phyloP scores from a whole-genome alignment of 2,888 invertebrate species.

The Thecophora atra region DNA sequence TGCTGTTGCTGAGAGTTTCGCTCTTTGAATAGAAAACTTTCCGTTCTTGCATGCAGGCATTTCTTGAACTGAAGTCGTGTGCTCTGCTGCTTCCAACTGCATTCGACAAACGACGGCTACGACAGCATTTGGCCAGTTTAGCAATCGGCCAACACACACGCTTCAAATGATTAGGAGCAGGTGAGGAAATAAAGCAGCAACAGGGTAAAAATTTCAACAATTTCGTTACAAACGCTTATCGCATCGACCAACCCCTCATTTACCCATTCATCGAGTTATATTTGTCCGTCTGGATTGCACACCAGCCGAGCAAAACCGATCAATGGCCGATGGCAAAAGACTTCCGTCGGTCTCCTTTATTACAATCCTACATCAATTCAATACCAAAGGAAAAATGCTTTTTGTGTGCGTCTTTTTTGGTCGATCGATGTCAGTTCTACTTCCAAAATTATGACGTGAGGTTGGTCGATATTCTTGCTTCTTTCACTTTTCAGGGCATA shows the following conservation, averaged over 20 bases:
- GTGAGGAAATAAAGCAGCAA: constrained; percentile 12
- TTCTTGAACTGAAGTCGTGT: background rate
- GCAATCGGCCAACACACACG: background rate
- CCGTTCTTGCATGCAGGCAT: constrained; percentile 9
- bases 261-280: too few relatives aligned
- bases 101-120: background rate
- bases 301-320: background rate
- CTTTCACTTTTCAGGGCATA: background rate
- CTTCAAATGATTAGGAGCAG: constrained; percentile 11
- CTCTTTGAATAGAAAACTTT: background rate
- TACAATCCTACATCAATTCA: background rate
- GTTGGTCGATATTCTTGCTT: background rate
- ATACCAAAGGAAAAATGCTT: background rate
- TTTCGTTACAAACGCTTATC: constrained; percentile 1
- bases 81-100: background rate
- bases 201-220: background rate
- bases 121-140: background rate
- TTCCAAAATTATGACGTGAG: background rate
- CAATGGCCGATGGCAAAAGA: background rate
- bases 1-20: background rate
- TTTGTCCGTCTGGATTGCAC: too few relatives aligned
- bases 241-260: background rate
- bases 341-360: background rate
- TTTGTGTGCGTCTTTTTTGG: background rate
- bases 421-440: constrained; percentile 3